Conservation (phyloP, 2,113 vertebrate genomes). For the Bubalus kerabau region DNA sequence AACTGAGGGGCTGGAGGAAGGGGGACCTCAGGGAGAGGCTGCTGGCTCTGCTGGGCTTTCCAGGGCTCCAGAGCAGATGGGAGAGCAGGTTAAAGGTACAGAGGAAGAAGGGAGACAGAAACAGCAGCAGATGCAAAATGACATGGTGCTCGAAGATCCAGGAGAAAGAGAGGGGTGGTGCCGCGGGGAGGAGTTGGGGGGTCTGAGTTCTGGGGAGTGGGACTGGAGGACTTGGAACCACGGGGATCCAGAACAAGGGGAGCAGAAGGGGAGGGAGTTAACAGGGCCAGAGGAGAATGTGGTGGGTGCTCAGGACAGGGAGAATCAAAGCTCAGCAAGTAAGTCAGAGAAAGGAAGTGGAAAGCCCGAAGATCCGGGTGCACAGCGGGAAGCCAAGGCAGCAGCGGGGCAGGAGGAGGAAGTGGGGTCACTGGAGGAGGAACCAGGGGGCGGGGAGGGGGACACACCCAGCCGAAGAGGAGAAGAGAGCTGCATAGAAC, state of each 20-base stretch:
- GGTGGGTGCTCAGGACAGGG: not conserved
- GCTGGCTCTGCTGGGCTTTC: not conserved
- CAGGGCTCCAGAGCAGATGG: not conserved
- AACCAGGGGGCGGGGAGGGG: not conserved
- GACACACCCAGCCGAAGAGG: not conserved
- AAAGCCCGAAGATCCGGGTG: not conserved
- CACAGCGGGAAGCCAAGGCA: fast-evolving
- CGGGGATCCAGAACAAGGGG: not conserved
- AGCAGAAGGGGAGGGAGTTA: not conserved
- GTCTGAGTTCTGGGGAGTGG: not conserved
- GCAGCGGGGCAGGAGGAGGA: not conserved
- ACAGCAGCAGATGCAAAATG: not conserved
- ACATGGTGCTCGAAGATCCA: not conserved
- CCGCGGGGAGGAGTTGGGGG: fast-evolving
- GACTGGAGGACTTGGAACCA: not conserved
- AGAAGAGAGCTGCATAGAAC: not conserved
- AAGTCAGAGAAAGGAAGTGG: not conserved
- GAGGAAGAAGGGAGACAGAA: not conserved
- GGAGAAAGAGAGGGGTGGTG: not conserved
- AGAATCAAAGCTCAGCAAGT: not conserved
- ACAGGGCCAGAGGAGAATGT: not conserved
- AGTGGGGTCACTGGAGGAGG: constrained; percentile 1
- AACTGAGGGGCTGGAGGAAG: not conserved
- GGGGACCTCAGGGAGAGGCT: not conserved
- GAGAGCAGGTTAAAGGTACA: not conserved